Evolutionary conservation across 2,888 invertebrate genomes (phyloP).

Genomic region (Athalia rosae): DNA sequence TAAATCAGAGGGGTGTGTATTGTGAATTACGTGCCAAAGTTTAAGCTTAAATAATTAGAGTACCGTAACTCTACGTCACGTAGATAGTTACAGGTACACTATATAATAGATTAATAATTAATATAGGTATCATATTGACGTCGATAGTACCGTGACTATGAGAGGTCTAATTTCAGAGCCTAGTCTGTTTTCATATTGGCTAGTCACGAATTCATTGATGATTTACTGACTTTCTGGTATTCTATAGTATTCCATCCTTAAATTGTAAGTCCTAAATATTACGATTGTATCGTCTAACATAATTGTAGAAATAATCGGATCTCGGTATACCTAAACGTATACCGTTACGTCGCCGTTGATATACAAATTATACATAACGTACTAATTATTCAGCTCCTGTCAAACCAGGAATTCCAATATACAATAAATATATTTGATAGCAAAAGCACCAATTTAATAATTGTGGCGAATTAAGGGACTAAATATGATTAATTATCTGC

Average conservation of each 20-base stretch:
- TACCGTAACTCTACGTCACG: not conserved
- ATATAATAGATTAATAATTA: not conserved
- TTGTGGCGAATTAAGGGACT: not conserved
- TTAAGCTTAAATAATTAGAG: conserved; percentile 50
- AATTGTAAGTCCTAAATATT: not conserved
- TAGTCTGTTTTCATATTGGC: too few species aligned
- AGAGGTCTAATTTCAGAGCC: too few species aligned
- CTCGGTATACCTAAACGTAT: not conserved
- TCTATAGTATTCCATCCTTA: not conserved
- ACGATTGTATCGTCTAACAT: not conserved
- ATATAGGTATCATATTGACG: not conserved
- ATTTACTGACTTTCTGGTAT: too few species aligned
- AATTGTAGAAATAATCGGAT: not conserved
- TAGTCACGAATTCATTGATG: too few species aligned
- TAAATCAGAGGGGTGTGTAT: conserved; percentile 62
- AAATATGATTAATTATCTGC: not conserved
- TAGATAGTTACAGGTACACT: not conserved
- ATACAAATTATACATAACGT: not conserved
- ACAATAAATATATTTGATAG: too few species aligned
- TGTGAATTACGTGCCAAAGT: conserved; percentile 73
- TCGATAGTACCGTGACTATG: not conserved
- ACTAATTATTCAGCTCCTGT: not conserved
- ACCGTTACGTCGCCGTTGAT: conserved; percentile 8
- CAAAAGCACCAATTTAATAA: conserved; percentile 10
- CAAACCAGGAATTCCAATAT: not conserved